Percentiles rank a stretch among this genome's conserved stretches.
phyloP scores from a whole-genome alignment of 2,113 vertebrate species.

The Ptilorrhoa leucosticta region DNA sequence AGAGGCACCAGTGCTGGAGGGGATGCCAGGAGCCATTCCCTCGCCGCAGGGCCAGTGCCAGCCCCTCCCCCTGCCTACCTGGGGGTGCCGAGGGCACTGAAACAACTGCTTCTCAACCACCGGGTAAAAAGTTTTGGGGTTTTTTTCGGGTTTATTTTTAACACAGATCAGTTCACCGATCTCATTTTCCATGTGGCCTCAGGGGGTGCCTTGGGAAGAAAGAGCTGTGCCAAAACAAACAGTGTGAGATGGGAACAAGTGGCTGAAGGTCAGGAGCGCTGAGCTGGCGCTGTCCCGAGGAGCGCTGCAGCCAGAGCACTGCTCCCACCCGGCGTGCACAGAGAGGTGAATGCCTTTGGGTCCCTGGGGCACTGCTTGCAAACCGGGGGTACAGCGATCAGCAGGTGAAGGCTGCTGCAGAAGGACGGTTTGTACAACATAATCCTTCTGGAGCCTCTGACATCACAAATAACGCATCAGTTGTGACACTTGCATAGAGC shows the following conservation, averaged over 20 bases:
- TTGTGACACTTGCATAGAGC: fast-evolving
- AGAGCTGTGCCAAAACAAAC: neutral
- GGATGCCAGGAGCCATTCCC: neutral
- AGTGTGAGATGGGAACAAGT: neutral
- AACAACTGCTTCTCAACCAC: neutral
- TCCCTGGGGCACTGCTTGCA: fast-evolving
- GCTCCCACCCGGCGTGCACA: neutral
- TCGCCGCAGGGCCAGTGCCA: neutral
- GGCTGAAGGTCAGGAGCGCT: neutral
- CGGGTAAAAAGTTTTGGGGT: neutral
- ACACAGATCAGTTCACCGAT: neutral
- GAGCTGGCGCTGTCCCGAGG: fast-evolving
- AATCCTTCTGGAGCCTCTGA: neutral
- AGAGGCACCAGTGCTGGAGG: fast-evolving
- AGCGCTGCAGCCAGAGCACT: fast-evolving
- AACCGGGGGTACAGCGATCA: neutral
- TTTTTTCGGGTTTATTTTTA: neutral
- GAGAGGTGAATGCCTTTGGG: neutral
- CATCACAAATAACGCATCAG: neutral
- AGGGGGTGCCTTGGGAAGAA: neutral
- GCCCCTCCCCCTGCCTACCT: neutral
- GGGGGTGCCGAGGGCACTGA: neutral
- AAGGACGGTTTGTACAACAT: neutral
- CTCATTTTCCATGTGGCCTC: neutral
- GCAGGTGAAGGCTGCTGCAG: neutral